A percentile compares a stretch with the other conserved stretches of the same genome.
phyloP scores from a whole-genome alignment of 2,888 invertebrate species.

The Sericinus montela region DNA sequence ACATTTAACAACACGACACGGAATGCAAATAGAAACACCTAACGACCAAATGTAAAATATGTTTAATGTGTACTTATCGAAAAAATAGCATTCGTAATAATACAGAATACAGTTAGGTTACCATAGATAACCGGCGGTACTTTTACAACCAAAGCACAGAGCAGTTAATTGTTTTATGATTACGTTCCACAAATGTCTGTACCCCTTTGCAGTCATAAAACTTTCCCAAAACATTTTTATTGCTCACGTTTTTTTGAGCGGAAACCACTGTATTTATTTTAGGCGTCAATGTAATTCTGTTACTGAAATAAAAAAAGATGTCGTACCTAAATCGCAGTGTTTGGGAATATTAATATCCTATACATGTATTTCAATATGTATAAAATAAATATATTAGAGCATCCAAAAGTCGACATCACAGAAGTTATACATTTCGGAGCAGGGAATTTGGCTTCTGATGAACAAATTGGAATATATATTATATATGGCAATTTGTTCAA shows the following conservation, averaged over 20 bases:
- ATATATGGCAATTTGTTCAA: too few species aligned
- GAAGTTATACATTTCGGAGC: too few species aligned
- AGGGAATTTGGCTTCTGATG: too few species aligned
- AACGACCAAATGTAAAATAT: too few species aligned
- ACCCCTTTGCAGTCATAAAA: slow-evolving; percentile 68
- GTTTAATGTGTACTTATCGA: not conserved
- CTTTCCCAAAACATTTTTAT: slow-evolving; percentile 65
- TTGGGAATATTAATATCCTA: too few species aligned
- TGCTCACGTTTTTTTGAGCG: slow-evolving; percentile 38
- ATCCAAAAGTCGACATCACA: too few species aligned
- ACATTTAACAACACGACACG: too few species aligned
- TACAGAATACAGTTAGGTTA: slow-evolving; percentile 44
- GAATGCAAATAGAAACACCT: too few species aligned
- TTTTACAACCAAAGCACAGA: slow-evolving; percentile 35
- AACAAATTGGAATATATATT: too few species aligned
- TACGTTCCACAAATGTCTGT: slow-evolving; percentile 34
- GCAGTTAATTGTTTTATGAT: slow-evolving; percentile 58
- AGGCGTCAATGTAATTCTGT: not conserved
- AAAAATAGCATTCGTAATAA: not conserved
- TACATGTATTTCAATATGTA: too few species aligned
- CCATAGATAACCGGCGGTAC: slow-evolving; percentile 36
- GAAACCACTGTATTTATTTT: slow-evolving; percentile 31
- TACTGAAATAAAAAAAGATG: not conserved
- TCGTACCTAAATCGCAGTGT: too few species aligned
- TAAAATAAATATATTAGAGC: too few species aligned